Percentiles rank a stretch among this genome's conserved stretches.
These are phyloP conservation scores for Peromyscus eremicus DNA, from an alignment of 2,797 vertebrate genomes.

Conservation along the genomic window DNA sequence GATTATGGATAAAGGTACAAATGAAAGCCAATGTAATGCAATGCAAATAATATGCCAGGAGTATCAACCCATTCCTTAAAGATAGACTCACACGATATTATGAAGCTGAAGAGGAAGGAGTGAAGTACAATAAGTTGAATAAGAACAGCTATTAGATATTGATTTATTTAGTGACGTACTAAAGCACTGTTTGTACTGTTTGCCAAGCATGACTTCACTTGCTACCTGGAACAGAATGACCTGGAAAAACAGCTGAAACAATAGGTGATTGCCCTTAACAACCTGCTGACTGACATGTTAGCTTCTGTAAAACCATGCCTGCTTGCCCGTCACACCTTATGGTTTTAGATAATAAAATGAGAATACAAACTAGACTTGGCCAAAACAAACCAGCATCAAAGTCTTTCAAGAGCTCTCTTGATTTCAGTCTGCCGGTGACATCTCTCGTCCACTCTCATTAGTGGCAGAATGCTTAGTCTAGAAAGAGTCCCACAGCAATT, in stretches of 20 bases:
- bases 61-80: not conserved
- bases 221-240: not conserved
- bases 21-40: not conserved
- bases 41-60: not conserved
- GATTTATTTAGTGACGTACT: not conserved
- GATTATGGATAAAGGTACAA: not conserved
- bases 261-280: not conserved
- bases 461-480: not conserved
- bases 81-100: not conserved
- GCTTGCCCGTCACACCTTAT: not conserved
- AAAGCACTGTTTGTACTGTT: too few relatives aligned
- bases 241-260: not conserved
- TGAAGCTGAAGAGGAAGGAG: not conserved
- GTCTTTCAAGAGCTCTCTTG: too few relatives aligned
- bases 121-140: not conserved
- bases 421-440: too few relatives aligned
- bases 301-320: not conserved
- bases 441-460: not conserved
- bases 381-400: not conserved
- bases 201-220: not conserved
- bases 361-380: not conserved
- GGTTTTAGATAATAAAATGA: not conserved
- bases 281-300: not conserved
- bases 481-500: not conserved
- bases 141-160: not conserved